Base-by-base conservation (phyloP, 2,113 vertebrate species). In the Aphelocoma coerulescens region DNA sequence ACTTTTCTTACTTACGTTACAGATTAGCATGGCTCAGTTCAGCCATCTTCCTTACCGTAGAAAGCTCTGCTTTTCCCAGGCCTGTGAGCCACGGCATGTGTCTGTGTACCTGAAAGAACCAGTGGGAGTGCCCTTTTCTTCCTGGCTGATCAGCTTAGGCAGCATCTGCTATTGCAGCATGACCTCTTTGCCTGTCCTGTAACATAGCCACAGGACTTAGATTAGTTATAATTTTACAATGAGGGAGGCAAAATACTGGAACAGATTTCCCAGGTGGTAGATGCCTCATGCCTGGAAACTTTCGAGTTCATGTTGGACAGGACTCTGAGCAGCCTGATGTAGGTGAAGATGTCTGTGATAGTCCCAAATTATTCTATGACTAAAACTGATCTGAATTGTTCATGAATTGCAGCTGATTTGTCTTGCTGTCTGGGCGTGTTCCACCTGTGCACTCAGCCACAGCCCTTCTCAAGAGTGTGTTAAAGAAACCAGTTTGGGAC, bases 1-100 rank as follows among this genome's bases (percentile, higher is more conserved):
- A 14, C 16, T 55, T 68, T 81, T 85, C 13, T 22, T 73, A 35
- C 11, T 43, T 83, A 16, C 2, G 4, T 66, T 57, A 54, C 26
- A 63, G 17, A 46, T 16, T 41, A 37, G 44, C 6, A 22, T 6
- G 3, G 3, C 14, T 90, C 33, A 46, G 19, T 27, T 71, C 41
- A 59, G 30, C 27, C 55, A 15, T 16, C 33, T 72, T 92, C 32
- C 26, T 81, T 23, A 63, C 6, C 35, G 9, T 12, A 48, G 19
- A 20, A 77, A 85, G 11, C 46, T 67, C 11, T 76, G 8, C 7
- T 46, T 30, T 88, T 46, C 17, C 26, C 28, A 63, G 32, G 24
- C 5, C 54, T 41, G 28, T 12, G 10, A 85, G 37, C 32, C 16
- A 24, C 1, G 3, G 4, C 20, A 51, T 12, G 6, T 2, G 3